Percentiles rank a stretch among this genome's conserved stretches.
Conservation (phyloP, 2,888 invertebrate species). For the Acanthopleura granulata region DNA sequence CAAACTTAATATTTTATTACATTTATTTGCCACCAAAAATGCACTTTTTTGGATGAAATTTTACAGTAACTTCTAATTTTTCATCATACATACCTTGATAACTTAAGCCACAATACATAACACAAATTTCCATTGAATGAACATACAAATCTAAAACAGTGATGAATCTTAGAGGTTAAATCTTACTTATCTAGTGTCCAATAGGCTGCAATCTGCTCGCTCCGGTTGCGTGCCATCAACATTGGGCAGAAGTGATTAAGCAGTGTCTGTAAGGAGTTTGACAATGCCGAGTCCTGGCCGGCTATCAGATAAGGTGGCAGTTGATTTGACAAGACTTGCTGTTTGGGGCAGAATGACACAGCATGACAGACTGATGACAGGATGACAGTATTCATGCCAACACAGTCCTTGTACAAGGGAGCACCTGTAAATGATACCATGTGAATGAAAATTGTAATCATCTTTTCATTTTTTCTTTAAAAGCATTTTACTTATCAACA, state of each 20-base stretch:
- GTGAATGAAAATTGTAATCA: too few species aligned
- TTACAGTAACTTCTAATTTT: too few species aligned
- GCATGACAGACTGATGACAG: slow-evolving; percentile 36
- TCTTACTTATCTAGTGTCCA: slow-evolving; percentile 51
- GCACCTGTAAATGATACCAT: neutral
- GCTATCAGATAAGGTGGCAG: slow-evolving; percentile 61
- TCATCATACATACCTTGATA: too few species aligned
- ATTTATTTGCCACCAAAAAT: too few species aligned
- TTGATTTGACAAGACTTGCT: slow-evolving; percentile 50
- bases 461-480: too few species aligned
- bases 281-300: slow-evolving; percentile 53
- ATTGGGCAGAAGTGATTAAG: slow-evolving; percentile 64
- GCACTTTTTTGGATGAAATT: too few species aligned
- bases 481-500: too few species aligned
- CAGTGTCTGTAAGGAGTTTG: slow-evolving; percentile 62
- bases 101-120: neutral
- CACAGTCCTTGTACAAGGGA: neutral
- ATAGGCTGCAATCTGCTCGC: slow-evolving; percentile 60
- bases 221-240: slow-evolving; percentile 41
- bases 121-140: neutral
- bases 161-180: neutral
- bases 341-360: slow-evolving; percentile 46
- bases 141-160: neutral
- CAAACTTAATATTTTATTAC: too few species aligned
- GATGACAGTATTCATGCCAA: neutral